Percentiles rank a stretch among this genome's conserved stretches.
phyloP scores from a whole-genome alignment of 35 echinoderm and acorn worm genomes.

The Chiridota heheva region DNA sequence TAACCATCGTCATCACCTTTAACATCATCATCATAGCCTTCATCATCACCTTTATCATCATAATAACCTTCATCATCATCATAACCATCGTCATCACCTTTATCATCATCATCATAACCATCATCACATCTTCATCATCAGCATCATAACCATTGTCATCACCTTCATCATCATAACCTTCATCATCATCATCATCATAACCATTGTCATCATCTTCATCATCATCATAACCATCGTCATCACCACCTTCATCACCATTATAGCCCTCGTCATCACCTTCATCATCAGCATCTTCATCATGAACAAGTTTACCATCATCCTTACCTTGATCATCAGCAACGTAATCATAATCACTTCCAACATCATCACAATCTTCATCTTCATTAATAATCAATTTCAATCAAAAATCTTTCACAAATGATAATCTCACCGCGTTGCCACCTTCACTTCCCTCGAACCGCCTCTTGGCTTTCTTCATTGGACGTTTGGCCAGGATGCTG shows the following conservation, averaged over 20 bases:
- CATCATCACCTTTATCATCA: not conserved
- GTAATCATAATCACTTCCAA: slow-evolving; percentile 18
- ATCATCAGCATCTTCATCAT: no score
- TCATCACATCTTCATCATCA: not conserved
- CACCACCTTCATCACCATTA: not conserved
- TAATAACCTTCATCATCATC: slow-evolving; percentile 26
- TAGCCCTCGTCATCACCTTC: no score
- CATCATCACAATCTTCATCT: slow-evolving; percentile 36
- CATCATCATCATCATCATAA: slow-evolving; percentile 24
- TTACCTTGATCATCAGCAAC: slow-evolving; percentile 33
- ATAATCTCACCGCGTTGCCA: not conserved
- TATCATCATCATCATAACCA: not conserved
- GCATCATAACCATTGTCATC: not conserved
- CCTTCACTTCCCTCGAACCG: not conserved
- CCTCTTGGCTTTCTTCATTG: not conserved
- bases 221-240: no score
- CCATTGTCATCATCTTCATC: slow-evolving; percentile 26
- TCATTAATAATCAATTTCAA: not conserved
- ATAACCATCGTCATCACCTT: not conserved
- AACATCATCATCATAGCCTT: not conserved
- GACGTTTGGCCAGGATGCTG: slow-evolving; percentile 4
- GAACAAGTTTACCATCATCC: no score
- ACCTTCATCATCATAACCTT: not conserved
- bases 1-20: not conserved
- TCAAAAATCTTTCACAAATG: not conserved